Base-by-base conservation (phyloP, 2,113 vertebrate genomes). In the Oryzias melastigma region DNA sequence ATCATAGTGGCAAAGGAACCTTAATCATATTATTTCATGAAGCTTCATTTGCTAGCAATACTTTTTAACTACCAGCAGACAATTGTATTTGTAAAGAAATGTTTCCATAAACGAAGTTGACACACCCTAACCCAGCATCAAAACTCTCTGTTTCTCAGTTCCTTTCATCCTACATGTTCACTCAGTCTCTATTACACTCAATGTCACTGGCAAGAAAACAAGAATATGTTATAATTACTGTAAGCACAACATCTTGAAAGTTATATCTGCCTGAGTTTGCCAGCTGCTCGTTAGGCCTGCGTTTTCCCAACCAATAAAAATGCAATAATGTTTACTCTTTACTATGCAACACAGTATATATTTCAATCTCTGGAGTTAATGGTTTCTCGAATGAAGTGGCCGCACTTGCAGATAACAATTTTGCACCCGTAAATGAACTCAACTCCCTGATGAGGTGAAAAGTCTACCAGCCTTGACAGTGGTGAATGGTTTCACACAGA, bases 301-400 rank as follows among this genome's bases (percentile, higher is more conserved):
- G 61, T 81, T 84, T 76, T 64, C 53, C 65, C 56, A 54, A 60
- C 80, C 58, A 66, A 61, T 86, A 65, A 84, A 88, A 81, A 78
- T 35, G 40, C 66, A 85, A 71, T 71, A 77, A 80, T 80, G 73
- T 81, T 82, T 68, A 77, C 60, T 72, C 61, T 77, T 82, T 81
- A 54, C 65, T 58, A 68, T 77, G 64, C 74, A 80, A 53, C 72
- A 49, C 52, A 14, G 69, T 78, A 52, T 84, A 81, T 65, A 83
- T 83, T 84, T 85, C 84, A 83, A 82, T 88, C 61, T 73, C 65
- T 71, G 40, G 29, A 87, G 75, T 79, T 86, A 82, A 89, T 84
- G 75, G 67, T 35, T 85, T 82, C 78, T 65, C 71, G 78, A 71
- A 57, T 70, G 63, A 68, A 86, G 75, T 71, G 80, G 76, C 77